phyloP scores from a whole-genome alignment of 2,888 invertebrate species.

The Orthonevra nobilis region DNA sequence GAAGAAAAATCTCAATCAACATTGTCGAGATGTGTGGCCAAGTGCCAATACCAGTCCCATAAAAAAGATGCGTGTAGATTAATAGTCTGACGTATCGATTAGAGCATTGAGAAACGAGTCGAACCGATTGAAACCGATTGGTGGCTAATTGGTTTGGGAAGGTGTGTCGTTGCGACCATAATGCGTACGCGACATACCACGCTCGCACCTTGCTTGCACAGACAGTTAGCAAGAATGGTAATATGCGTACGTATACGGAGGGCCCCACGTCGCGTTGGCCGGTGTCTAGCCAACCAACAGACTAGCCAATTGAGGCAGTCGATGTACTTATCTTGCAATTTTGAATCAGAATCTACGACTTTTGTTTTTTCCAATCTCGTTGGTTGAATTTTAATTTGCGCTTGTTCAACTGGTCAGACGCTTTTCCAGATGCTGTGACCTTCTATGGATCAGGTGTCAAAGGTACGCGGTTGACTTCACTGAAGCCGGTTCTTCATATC shows the following conservation, averaged over 20 bases:
- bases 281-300: constrained; percentile 31
- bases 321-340: constrained; percentile 18
- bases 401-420: constrained; percentile 13
- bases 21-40: constrained; percentile 15
- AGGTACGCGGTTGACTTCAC: too few species aligned
- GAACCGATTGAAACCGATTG: constrained; percentile 58
- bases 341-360: constrained; percentile 29
- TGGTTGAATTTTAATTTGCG: neutral
- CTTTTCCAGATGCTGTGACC: constrained; percentile 15
- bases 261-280: constrained; percentile 2
- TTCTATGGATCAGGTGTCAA: constrained; percentile 25
- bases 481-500: constrained; percentile 13
- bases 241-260: constrained; percentile 27
- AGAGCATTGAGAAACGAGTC: constrained; percentile 28
- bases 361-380: constrained; percentile 28
- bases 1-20: constrained; percentile 29
- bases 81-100: constrained; percentile 35
- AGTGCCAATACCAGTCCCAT: constrained; percentile 34
- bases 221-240: constrained; percentile 22
- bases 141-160: constrained; percentile 50
- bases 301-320: constrained; percentile 44
- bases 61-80: constrained; percentile 27
- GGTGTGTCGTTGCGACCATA: constrained; percentile 46
- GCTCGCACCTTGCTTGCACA: neutral
- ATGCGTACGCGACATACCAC: too few species aligned